Evolutionary conservation across 1,140 invertebrate genomes (phyloP), one percentile per base, ranked within the genome.

Genomic region (Chymomyza costata): DNA sequence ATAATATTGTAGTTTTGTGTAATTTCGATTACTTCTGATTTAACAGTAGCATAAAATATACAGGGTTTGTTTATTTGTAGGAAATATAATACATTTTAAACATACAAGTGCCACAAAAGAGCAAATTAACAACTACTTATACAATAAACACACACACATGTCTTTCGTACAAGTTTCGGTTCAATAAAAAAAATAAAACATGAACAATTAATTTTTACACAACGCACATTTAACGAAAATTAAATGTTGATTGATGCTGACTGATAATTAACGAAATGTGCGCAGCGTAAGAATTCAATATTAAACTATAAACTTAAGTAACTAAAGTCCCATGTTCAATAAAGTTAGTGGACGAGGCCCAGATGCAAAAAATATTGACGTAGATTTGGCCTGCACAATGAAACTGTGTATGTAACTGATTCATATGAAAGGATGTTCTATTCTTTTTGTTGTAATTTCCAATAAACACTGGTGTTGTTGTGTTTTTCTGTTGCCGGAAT

Each of bases 51-150:
- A 50, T 68, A 46, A 80, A 73, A 68, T 73, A 80, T 71, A 78
- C 53, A 78, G 40, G 54, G 45, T 68, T 48, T 63, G 55, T 68
- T 81, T 74, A 68, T 25, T 60, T 45, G 70, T 74, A 74, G 65
- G 76, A 65, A 74, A 74, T 74, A 74, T 74, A 74, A 74, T 74
- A 74, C 70, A 74, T 65, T 38, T 56, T 71, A 55, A 54, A 67
- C 49, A 56, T 54, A 50, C 15, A 68, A 61, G 55, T 48, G 69
- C 69, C 64, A n/a, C n/a, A 69, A 63, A 43, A 47, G 39, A 74
- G 68, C 69, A 74, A 76, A 68, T 57, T 30, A 38, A 6, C 37
- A 46, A 30, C 10, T 7, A 32, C 39, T 35, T 43, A 28, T 45
- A 56, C 35, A 10, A 37, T 58, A 21, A 54, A 52, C 54, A 58